phyloP scores from a whole-genome alignment of 2,888 invertebrate genomes.

The Masnerella sp. region DNA sequence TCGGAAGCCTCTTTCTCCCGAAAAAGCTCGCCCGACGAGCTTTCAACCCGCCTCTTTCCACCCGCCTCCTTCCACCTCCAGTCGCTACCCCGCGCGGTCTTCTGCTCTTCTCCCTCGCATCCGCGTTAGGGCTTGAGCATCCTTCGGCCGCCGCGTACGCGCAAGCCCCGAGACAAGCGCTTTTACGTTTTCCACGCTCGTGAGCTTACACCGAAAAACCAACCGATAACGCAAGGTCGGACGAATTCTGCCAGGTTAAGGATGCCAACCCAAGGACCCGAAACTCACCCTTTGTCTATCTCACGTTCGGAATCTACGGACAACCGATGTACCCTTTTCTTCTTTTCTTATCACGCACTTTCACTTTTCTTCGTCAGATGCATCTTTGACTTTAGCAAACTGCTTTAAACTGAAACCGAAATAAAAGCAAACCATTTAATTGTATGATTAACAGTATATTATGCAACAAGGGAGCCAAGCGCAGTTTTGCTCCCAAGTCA shows the following conservation, averaged over 20 bases:
- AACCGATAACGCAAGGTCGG: constrained; percentile 44
- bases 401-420: too few species aligned
- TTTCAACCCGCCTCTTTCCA: constrained; percentile 61
- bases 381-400: too few species aligned
- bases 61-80: constrained; percentile 3
- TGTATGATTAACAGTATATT: too few species aligned
- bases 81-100: constrained; percentile 3
- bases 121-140: constrained; percentile 48
- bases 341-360: too few species aligned
- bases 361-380: too few species aligned
- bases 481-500: too few species aligned
- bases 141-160: constrained; percentile 51
- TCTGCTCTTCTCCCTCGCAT: constrained; percentile 29
- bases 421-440: too few species aligned
- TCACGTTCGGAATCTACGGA: too few species aligned
- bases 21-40: constrained; percentile 65
- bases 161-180: constrained; percentile 63
- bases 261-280: constrained; percentile 14
- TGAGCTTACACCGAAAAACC: constrained; percentile 46
- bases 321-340: too few species aligned
- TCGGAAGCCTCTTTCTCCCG: constrained; percentile 60
- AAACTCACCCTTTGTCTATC: background rate
- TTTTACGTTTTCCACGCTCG: constrained; percentile 50
- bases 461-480: too few species aligned
- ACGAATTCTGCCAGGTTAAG: constrained; percentile 48